phyloP scores from a whole-genome alignment of 2,888 invertebrate genomes.

The Horisme vitalbata region DNA sequence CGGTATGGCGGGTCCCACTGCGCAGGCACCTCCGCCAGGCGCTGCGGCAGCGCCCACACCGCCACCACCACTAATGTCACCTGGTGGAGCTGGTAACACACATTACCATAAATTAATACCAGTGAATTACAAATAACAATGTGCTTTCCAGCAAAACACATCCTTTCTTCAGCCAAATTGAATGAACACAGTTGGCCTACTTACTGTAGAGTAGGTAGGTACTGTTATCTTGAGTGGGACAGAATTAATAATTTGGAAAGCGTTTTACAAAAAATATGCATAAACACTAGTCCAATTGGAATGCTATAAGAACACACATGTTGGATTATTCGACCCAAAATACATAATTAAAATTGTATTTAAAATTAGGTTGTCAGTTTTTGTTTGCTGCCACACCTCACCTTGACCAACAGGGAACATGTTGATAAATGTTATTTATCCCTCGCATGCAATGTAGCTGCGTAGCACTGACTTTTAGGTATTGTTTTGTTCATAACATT shows the following conservation, averaged over 20 bases:
- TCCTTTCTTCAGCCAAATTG: too few species aligned
- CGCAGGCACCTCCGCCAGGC: constrained; percentile 70
- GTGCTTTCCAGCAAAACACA: too few species aligned
- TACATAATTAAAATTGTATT: constrained; percentile 1
- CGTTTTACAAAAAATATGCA: not conserved
- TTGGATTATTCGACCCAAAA: constrained; percentile 3
- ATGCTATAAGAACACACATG: not conserved
- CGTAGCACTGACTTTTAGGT: constrained; percentile 25
- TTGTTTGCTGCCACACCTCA: constrained; percentile 27
- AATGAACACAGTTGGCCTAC: not conserved
- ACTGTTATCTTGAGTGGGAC: constrained; percentile 13
- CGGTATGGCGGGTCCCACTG: constrained; percentile 60
- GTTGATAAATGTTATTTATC: constrained; percentile 30
- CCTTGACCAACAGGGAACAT: constrained; percentile 40
- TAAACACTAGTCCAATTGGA: not conserved
- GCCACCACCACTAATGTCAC: constrained; percentile 57
- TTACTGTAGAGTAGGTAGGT: not conserved
- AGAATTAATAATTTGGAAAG: constrained; percentile 3
- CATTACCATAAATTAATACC: not conserved
- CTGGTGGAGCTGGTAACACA: constrained; percentile 30
- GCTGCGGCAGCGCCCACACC: constrained; percentile 72
- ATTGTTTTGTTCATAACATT: constrained; percentile 31
- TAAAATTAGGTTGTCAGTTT: constrained; percentile 11
- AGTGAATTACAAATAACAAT: too few species aligned
- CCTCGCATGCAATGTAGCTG: constrained; percentile 31